Conservation (phyloP, 2,113 vertebrate species). For the Oxyruncus cristatus region DNA sequence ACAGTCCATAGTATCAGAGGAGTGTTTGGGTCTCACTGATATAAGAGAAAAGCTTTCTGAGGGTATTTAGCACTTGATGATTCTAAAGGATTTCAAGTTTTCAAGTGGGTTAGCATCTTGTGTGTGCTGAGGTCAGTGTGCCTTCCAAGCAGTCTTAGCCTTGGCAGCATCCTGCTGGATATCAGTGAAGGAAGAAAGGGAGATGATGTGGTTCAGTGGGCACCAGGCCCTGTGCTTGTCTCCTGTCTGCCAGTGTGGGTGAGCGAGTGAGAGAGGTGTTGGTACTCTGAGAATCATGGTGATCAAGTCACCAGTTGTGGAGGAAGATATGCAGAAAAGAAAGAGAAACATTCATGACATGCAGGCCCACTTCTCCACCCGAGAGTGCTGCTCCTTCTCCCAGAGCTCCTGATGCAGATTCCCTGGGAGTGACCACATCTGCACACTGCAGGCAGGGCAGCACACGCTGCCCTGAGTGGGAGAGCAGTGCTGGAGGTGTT, state of each 20-base stretch:
- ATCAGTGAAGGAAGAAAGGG: not conserved
- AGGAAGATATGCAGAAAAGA: not conserved
- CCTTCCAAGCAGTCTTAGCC: not conserved
- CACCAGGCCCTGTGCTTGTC: too few species aligned
- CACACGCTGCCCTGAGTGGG: not conserved
- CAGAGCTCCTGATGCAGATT: not conserved
- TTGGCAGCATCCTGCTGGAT: not conserved
- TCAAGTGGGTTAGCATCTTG: not conserved
- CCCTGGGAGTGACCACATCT: not conserved
- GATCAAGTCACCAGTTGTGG: not conserved
- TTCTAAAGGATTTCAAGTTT: not conserved
- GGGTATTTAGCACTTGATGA: not conserved
- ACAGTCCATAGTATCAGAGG: not conserved
- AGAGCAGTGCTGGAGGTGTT: not conserved
- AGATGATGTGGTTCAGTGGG: not conserved
- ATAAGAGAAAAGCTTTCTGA: not conserved
- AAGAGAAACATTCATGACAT: not conserved
- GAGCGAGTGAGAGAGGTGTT: not conserved
- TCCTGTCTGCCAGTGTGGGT: not conserved
- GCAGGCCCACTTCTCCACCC: not conserved
- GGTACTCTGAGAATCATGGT: not conserved
- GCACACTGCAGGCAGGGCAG: not conserved
- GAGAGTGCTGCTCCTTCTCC: not conserved
- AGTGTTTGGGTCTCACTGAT: fast-evolving
- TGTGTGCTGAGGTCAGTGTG: not conserved